Evolutionary conservation across 2,113 vertebrate species (phyloP).

Genomic region (Promerops cafer): DNA sequence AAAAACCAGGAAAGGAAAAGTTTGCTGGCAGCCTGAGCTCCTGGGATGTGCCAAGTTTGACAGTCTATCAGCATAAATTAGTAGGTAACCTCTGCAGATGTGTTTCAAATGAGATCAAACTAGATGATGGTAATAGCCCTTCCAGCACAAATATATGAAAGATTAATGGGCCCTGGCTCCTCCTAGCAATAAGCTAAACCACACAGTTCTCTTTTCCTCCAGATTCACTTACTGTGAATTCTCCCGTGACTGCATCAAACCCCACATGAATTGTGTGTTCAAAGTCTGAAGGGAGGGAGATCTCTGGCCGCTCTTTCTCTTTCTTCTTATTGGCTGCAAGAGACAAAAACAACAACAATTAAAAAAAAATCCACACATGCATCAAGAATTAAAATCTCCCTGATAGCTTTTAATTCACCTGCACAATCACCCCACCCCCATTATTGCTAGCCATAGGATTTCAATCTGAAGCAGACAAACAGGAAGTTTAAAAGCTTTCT

Average conservation of each 20-base stretch:
- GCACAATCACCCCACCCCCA: rapidly evolving
- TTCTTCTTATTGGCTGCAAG: conserved; percentile 89
- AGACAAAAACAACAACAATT: not conserved
- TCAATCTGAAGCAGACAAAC: not conserved
- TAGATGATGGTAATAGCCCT: not conserved
- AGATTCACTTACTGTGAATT: conserved; percentile 87
- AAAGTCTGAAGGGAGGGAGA: conserved; percentile 95
- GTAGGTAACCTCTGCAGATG: not conserved
- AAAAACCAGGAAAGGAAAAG: not conserved
- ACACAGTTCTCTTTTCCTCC: not conserved
- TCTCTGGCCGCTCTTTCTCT: conserved; percentile 87
- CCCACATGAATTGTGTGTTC: conserved; percentile 97
- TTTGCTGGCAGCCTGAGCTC: not conserved
- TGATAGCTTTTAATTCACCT: not conserved
- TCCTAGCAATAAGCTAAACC: not conserved
- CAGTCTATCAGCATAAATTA: not conserved
- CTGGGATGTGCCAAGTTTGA: not conserved
- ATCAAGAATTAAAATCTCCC: not conserved
- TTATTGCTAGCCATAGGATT: not conserved
- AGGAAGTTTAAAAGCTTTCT: not conserved
- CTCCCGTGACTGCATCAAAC: conserved; percentile 93
- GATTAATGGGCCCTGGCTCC: conserved; percentile 22
- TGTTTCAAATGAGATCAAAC: not conserved
- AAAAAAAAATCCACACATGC: not conserved
- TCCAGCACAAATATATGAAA: not conserved